Percentiles rank a stretch among this genome's conserved stretches.
Evolutionary conservation across 2,888 invertebrate genomes (phyloP).

Genomic region (Phengaris alcon): DNA sequence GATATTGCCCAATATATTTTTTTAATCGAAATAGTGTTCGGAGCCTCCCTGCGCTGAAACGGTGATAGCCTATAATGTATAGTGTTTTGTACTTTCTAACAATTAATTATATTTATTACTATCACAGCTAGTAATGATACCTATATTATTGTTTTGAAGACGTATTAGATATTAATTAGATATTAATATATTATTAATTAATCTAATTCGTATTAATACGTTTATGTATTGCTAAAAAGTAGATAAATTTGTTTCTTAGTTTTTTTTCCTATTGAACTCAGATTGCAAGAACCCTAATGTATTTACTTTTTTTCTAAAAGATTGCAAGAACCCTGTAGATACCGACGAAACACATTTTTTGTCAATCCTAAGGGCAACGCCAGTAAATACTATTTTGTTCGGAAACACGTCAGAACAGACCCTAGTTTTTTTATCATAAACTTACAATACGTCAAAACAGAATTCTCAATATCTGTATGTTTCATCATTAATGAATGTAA

Average conservation of each 20-base stretch:
- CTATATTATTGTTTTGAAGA: neutral
- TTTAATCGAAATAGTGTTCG: neutral
- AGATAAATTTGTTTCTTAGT: no score
- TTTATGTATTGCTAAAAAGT: neutral
- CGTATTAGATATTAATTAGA: no score
- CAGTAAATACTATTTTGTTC: neutral
- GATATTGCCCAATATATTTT: constrained; percentile 1
- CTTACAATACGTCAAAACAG: constrained; percentile 33
- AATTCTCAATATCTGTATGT: constrained; percentile 35
- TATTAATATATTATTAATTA: no score
- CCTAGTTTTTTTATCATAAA: neutral
- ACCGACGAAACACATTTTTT: no score
- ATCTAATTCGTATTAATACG: no score
- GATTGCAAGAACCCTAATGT: no score
- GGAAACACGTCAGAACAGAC: neutral
- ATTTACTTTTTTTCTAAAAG: no score
- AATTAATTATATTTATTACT: neutral
- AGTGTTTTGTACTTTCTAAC: neutral
- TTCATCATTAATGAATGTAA: constrained; percentile 66
- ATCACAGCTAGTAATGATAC: neutral
- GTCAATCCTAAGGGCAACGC: no score
- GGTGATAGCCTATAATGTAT: neutral
- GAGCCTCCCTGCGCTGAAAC: neutral
- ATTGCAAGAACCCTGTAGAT: no score
- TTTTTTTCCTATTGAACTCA: no score